These are phyloP conservation scores for Leguminivora glycinivorella DNA, from an alignment of 1,140 invertebrate genomes.

Conservation along the genomic window DNA sequence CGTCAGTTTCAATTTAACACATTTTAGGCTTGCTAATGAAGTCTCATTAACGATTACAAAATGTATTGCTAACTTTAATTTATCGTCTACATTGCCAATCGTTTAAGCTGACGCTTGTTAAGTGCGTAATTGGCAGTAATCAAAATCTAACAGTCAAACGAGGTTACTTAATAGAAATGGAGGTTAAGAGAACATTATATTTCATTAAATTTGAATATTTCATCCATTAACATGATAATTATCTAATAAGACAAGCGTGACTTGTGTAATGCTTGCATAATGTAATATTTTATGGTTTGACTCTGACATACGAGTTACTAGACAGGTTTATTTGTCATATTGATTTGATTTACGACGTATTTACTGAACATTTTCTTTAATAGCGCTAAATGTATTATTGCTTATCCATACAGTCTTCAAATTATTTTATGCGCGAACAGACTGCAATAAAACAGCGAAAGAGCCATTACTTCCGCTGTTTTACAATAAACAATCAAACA, in stretches of 20 bases:
- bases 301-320: background rate
- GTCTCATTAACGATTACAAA: conserved; percentile 24
- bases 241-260: conserved; percentile 13
- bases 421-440: background rate
- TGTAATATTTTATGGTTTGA: conserved; percentile 18
- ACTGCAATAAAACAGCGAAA: conserved; percentile 1
- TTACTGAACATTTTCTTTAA: background rate
- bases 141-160: conserved; percentile 10
- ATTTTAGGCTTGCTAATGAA: conserved; percentile 5
- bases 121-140: conserved; percentile 16
- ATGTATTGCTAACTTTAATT: conserved; percentile 13
- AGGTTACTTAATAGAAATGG: conserved; percentile 24
- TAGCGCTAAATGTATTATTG: background rate
- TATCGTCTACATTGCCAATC: conserved; percentile 16
- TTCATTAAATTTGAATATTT: conserved; percentile 24
- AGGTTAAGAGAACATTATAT: conserved; percentile 24
- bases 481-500: background rate
- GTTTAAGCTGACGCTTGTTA: conserved; percentile 17
- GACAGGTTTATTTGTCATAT: conserved; percentile 8
- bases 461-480: conserved; percentile 8
- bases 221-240: conserved; percentile 23
- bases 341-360: background rate
- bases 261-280: conserved; percentile 18
- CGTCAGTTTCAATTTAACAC: background rate
- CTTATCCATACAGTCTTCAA: background rate